phyloP scores from a whole-genome alignment of 53 echinoderm and acorn worm genomes.

The Patiria pectinifera region DNA sequence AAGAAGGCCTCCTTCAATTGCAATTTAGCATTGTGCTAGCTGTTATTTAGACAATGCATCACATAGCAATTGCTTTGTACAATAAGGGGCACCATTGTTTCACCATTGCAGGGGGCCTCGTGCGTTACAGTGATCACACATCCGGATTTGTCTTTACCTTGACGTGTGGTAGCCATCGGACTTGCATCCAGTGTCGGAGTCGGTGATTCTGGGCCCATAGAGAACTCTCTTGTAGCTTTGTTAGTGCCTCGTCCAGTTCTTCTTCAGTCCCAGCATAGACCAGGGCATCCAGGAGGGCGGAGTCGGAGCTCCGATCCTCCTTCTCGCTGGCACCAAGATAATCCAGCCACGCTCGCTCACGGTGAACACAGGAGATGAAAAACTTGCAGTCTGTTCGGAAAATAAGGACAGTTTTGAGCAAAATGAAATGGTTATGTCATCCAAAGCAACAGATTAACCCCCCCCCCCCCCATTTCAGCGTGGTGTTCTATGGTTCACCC shows the following conservation, averaged over 20 bases:
- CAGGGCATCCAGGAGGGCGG: conserved; percentile 39
- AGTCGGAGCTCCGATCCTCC: conserved; percentile 13
- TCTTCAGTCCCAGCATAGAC: conserved; percentile 55
- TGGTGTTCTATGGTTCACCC: no score
- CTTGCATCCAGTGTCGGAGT: conserved; percentile 54
- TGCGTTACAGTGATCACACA: neutral
- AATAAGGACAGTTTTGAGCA: neutral
- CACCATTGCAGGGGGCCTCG: neutral
- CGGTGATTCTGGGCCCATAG: conserved; percentile 62
- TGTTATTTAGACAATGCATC: no score
- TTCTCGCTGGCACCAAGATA: conserved; percentile 42
- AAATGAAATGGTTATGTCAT: neutral
- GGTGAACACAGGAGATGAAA: conserved; percentile 51
- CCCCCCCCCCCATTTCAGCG: no score
- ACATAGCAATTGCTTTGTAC: no score
- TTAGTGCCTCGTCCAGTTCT: conserved; percentile 14
- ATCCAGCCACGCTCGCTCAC: conserved; percentile 67
- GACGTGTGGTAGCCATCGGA: conserved; percentile 66
- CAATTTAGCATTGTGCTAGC: no score
- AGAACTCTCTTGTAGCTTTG: conserved; percentile 34
- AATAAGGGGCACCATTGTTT: no score
- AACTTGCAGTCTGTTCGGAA: conserved; percentile 57
- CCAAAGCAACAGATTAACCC: neutral
- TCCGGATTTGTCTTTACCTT: conserved; percentile 30
- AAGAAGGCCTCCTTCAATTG: no score